Percentiles rank a stretch among this genome's conserved stretches.
Conservation (phyloP, 2,888 invertebrate genomes). For the Margaritifera margaritifera region DNA sequence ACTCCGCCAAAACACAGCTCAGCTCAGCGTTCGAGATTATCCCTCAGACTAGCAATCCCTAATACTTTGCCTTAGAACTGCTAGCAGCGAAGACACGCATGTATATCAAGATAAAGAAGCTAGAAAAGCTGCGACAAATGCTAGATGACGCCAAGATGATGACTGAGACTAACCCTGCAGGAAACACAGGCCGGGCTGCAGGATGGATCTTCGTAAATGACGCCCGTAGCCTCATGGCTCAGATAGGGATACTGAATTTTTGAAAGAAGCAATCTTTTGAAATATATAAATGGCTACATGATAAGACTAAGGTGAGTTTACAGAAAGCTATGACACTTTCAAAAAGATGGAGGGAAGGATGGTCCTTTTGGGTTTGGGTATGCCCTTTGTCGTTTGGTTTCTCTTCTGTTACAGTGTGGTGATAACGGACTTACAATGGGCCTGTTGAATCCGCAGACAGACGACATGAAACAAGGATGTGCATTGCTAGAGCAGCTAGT, state of each 20-base stretch:
- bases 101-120: slow-evolving; percentile 8
- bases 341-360: slow-evolving; percentile 14
- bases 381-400: slow-evolving; percentile 11
- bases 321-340: slow-evolving; percentile 10
- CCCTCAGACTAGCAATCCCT: slow-evolving; percentile 9
- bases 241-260: slow-evolving; percentile 5
- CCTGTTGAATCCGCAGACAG: neutral
- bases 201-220: slow-evolving; percentile 21
- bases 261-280: neutral
- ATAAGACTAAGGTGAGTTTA: slow-evolving; percentile 7
- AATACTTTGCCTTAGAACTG: slow-evolving; percentile 13
- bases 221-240: slow-evolving; percentile 5
- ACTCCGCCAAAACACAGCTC: slow-evolving; percentile 9
- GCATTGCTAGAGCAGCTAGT: slow-evolving; percentile 3
- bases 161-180: slow-evolving; percentile 6
- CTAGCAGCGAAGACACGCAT: slow-evolving; percentile 10
- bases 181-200: slow-evolving; percentile 11
- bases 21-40: slow-evolving; percentile 1
- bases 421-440: slow-evolving; percentile 13
- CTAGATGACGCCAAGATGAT: slow-evolving; percentile 18
- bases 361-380: slow-evolving; percentile 16
- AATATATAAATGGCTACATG: neutral
- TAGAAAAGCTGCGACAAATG: slow-evolving; percentile 7
- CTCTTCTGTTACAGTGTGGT: slow-evolving; percentile 13
- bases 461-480: slow-evolving; percentile 6